These are phyloP conservation scores for Synchiropus splendidus DNA, from an alignment of 2,113 vertebrate genomes.

Conservation along the genomic window DNA sequence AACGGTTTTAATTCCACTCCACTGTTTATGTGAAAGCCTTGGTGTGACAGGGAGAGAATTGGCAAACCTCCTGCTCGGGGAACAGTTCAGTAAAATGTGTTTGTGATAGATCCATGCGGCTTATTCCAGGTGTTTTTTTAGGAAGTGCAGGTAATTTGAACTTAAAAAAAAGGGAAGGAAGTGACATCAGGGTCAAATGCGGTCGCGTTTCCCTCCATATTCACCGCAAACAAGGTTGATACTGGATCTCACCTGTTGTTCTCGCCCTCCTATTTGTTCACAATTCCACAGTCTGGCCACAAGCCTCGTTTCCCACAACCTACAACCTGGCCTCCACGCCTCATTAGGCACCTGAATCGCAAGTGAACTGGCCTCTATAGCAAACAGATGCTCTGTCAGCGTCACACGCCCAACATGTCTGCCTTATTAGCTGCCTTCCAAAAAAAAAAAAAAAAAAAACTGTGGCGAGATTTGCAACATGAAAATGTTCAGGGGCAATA, in stretches of 20 bases:
- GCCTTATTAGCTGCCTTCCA: too few relatives aligned
- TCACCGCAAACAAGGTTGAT: conserved; percentile 31
- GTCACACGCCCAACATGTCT: too few relatives aligned
- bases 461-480: too few relatives aligned
- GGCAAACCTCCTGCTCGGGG: conserved; percentile 27
- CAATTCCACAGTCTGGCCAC: conserved; percentile 43
- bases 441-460: too few relatives aligned
- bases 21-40: conserved; percentile 34
- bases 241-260: conserved; percentile 51
- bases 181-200: conserved; percentile 37
- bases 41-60: conserved; percentile 25
- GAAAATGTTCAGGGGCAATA: too few relatives aligned
- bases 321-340: conserved; percentile 37
- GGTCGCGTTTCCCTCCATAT: conserved; percentile 26
- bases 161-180: conserved; percentile 22
- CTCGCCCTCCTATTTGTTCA: conserved; percentile 41
- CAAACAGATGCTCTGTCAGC: conserved; percentile 4
- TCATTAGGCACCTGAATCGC: conserved; percentile 40
- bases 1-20: conserved; percentile 25
- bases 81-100: background rate
- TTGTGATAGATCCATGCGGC: too few relatives aligned
- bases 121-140: conserved; percentile 12
- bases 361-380: conserved; percentile 1
- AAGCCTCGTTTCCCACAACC: conserved; percentile 51
- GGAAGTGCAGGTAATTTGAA: conserved; percentile 47